A percentile compares a stretch with the other conserved stretches of the same genome.
Evolutionary conservation across 2,888 invertebrate species (phyloP).

Genomic region (Vannuccia rotundouncinata): DNA sequence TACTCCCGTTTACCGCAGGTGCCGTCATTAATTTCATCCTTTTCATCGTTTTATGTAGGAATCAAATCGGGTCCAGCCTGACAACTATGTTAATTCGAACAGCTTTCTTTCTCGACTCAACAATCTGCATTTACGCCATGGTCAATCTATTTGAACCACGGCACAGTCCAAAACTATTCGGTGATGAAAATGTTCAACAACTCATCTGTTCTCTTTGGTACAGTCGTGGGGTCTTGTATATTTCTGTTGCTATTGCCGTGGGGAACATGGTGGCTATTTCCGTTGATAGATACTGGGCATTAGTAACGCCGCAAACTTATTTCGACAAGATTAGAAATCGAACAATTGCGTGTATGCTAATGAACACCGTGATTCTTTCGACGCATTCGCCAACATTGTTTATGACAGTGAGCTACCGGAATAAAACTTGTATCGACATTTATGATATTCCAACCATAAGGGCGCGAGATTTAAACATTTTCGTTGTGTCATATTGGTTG

Average conservation of each 20-base stretch:
- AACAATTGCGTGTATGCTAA: slow-evolving; percentile 8
- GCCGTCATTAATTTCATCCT: neutral
- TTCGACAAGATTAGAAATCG: slow-evolving; percentile 1
- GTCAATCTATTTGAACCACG: neutral
- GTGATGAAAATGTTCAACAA: neutral
- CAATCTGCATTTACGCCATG: neutral
- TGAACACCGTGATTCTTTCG: neutral
- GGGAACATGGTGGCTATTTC: slow-evolving; percentile 3
- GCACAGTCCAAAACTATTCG: neutral
- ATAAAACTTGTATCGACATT: neutral
- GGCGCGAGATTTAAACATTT: neutral
- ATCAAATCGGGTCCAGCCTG: neutral
- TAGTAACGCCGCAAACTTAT: neutral
- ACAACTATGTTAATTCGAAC: neutral
- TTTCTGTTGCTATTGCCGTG: neutral
- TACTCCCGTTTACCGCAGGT: neutral
- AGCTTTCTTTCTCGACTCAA: neutral
- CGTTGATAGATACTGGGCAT: neutral
- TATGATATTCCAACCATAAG: neutral
- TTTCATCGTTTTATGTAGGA: neutral
- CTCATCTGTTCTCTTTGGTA: neutral
- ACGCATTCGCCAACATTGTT: neutral
- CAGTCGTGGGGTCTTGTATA: neutral
- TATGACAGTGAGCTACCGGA: neutral
- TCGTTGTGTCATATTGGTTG: neutral